Evolutionary conservation across 2,113 vertebrate species (phyloP).

Genomic region (Tympanuchus pallidicinctus): DNA sequence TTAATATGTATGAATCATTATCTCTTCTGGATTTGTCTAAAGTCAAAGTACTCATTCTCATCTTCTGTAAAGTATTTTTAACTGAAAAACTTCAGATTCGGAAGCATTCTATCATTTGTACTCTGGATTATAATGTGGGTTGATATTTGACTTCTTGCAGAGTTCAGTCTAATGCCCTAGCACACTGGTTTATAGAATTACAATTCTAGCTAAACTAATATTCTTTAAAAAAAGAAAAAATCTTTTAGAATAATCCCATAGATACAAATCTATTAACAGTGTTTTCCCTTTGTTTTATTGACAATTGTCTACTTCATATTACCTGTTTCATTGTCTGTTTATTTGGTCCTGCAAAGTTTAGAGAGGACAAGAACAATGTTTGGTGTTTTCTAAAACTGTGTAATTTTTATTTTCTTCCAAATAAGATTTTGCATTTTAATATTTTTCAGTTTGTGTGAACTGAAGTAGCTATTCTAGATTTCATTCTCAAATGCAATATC

Average conservation of each 20-base stretch:
- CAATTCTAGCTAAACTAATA: conserved; percentile 52
- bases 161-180: conserved; percentile 64
- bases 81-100: conserved; percentile 70
- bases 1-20: conserved; percentile 75
- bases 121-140: conserved; percentile 70
- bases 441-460: not conserved
- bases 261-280: conserved; percentile 1
- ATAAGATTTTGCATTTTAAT: not conserved
- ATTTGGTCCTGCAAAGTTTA: not conserved
- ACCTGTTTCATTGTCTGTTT: not conserved
- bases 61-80: conserved; percentile 77
- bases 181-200: conserved; percentile 70
- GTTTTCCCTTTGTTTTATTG: conserved; percentile 1
- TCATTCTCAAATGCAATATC: not conserved
- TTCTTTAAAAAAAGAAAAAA: conserved; percentile 50
- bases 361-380: not conserved
- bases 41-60: conserved; percentile 74
- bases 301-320: not conserved
- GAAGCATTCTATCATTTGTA: conserved; percentile 76
- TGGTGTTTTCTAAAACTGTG: not conserved
- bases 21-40: conserved; percentile 71
- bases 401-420: not conserved
- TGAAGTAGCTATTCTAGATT: not conserved
- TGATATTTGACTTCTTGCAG: conserved; percentile 67
- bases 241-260: conserved; percentile 51